Base-by-base conservation (phyloP, 2,888 invertebrate species). In the Mermis nigrescens region DNA sequence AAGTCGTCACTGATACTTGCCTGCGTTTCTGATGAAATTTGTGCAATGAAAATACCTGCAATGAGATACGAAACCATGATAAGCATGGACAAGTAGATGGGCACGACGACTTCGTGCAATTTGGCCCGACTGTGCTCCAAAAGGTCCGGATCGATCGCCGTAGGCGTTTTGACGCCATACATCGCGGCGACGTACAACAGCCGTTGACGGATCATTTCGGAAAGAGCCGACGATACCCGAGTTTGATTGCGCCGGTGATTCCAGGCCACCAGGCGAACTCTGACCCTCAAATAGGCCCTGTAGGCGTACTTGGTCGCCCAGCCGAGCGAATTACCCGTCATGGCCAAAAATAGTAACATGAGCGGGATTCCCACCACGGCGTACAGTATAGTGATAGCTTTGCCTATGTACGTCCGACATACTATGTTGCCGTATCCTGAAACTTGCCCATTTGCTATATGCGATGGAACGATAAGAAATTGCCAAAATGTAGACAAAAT, bases 261-360 rank as follows among this genome's bases (percentile, higher is more conserved):
- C 54, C 54, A 53, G 24, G 28, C 15, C 7, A 29, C 12, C 7
- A 53, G 12, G 12, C 54, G 54, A 7, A 53, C 12, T 27, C 31
- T 4, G 7, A 29, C 12, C 54, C 54, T 7, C 31, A 53, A 12
- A 24, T 53, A 53, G 22, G 54, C 54, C 12, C 54, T 28, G 31
- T 53, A 53, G 12, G 31, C 31, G 24, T n/a, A 53, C 31, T 53
- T 53, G 12, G 29, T 29, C 12, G 54, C 24, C 29, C 27, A n/a
- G 4, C 29, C 28, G 12, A 53, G 24, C 54, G 54, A 29, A 53
- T 53, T 31, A 15, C 54, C 54, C 12, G 54, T 53, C 28, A 85
- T 85, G n/a, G 90, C 89, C 64, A 92, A 80, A 68, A 91, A 92
- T 24, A 92, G 80, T 68, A 92, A 80, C 89, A 92, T 91, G 65